Conservation (phyloP, 2,113 vertebrate species). For the Mola mola region DNA sequence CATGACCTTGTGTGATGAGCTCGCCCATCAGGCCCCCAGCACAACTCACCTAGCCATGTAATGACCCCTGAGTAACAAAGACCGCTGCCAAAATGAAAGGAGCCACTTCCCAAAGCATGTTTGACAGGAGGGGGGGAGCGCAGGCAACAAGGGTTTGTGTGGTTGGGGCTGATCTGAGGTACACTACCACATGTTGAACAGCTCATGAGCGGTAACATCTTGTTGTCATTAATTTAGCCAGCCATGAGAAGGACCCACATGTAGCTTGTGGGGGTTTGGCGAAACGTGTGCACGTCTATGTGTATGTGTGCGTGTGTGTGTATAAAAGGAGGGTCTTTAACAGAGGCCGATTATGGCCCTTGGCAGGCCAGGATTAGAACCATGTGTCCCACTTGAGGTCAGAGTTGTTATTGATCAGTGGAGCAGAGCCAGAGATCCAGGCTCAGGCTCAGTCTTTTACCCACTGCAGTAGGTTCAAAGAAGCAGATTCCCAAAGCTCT, state of each 20-base stretch:
- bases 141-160: conserved; percentile 26
- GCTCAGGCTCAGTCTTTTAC: conserved; percentile 36
- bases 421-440: conserved; percentile 86
- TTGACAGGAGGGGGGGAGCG: conserved; percentile 74
- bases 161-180: conserved; percentile 62
- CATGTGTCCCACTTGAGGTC: conserved; percentile 97
- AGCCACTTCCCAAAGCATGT: conserved; percentile 76
- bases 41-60: conserved; percentile 79
- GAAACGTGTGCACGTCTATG: conserved; percentile 55
- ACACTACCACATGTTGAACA: conserved; percentile 78
- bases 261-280: conserved; percentile 86
- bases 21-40: conserved; percentile 65
- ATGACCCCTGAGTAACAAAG: conserved; percentile 78
- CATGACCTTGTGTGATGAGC: conserved; percentile 79
- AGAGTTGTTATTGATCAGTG: conserved; percentile 93
- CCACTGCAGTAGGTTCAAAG: conserved; percentile 33
- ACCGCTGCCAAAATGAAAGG: conserved; percentile 71
- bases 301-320: conserved; percentile 22
- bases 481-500: conserved; percentile 30
- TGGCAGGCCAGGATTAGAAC: conserved; percentile 95
- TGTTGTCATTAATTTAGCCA: conserved; percentile 96
- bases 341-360: conserved; percentile 93
- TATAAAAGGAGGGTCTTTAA: conserved; percentile 77
- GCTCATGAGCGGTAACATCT: conserved; percentile 87
- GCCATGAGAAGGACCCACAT: conserved; percentile 90